Base-by-base conservation (phyloP, 2,888 invertebrate species). In the Sipha maydis region DNA sequence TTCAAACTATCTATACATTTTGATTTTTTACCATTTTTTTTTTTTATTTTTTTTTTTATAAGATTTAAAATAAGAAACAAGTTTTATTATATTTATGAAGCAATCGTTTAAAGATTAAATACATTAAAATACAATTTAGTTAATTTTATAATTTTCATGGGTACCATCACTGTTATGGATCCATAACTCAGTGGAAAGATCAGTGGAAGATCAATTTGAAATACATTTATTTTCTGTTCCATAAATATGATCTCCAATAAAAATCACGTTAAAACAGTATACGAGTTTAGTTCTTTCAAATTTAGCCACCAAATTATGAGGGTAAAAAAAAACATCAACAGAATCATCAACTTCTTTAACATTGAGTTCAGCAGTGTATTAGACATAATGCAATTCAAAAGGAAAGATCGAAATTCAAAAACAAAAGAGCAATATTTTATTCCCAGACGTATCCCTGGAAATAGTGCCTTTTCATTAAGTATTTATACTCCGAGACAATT, bases 401-500 rank as follows among this genome's bases (percentile, higher is more conserved):
- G 75, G n/a, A 28, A 38, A 75, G 75, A 75, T 84, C 83, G 71
- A 73, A 69, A 34, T 54, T 73, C 83, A 34, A 84, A 56, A 84
- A 84, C 83, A 84, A 84, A 84, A 61, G 83, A 41, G 61, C 83
- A 21, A 84, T 84, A 84, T 75, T 84, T 84, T 75, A 84, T 61
- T 76, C 61, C 75, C 84, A 76, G 84, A 41, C 56, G 75, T 56
- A 73, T 61, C 67, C 17, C 67, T n/a, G 34, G n/a, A 71, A 71
- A 48, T 17, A 38, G 61, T 61, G 84, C 84, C 67, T 48, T 84
- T 85, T 85, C 85, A 85, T 85, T 85, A 77, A 69, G 56, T 41
- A 82, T 67, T 82, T 67, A 69, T 73, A 9, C 77, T 67, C 67
- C 17, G 77, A 41, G 85, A 85, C 85, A 77, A 85, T 85, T 85